Conservation (phyloP, 2,113 vertebrate genomes). For the Dicerorhinus sumatrensis region DNA sequence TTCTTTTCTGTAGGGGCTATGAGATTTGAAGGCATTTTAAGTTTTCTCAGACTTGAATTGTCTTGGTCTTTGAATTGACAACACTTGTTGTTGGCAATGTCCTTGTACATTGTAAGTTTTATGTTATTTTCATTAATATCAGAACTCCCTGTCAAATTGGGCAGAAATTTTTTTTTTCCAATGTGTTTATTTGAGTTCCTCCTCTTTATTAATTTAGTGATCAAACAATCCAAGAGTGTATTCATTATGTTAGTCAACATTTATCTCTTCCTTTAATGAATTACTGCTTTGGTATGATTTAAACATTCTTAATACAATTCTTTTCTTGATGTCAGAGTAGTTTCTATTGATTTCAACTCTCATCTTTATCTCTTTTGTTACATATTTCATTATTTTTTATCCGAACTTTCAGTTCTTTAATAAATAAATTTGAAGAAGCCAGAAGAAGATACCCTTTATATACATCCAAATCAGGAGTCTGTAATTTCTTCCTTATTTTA, state of each 20-base stretch:
- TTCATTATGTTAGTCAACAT: constrained; percentile 25
- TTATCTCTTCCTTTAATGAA: neutral
- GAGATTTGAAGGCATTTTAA: neutral
- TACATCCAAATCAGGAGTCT: neutral
- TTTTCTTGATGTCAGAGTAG: constrained; percentile 37
- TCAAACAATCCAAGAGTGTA: neutral
- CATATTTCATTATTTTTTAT: constrained; percentile 32
- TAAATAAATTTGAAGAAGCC: constrained; percentile 31
- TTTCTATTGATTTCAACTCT: constrained; percentile 33
- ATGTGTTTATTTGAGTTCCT: neutral
- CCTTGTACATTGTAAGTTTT: neutral
- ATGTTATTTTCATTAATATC: constrained; percentile 18
- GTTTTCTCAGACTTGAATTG: neutral
- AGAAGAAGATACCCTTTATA: neutral
- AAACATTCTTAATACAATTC: constrained; percentile 55
- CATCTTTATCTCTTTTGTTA: constrained; percentile 39
- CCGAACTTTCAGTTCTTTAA: constrained; percentile 41
- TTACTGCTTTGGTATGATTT: constrained; percentile 37
- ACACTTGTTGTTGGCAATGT: neutral
- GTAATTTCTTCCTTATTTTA: constrained; percentile 16
- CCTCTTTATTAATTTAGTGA: neutral
- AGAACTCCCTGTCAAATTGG: constrained; percentile 29
- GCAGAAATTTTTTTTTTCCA: neutral
- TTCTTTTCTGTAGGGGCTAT: neutral
- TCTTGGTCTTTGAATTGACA: neutral